Conservation (phyloP, 2,797 vertebrate species). For the Microctenopoma lineatum region DNA sequence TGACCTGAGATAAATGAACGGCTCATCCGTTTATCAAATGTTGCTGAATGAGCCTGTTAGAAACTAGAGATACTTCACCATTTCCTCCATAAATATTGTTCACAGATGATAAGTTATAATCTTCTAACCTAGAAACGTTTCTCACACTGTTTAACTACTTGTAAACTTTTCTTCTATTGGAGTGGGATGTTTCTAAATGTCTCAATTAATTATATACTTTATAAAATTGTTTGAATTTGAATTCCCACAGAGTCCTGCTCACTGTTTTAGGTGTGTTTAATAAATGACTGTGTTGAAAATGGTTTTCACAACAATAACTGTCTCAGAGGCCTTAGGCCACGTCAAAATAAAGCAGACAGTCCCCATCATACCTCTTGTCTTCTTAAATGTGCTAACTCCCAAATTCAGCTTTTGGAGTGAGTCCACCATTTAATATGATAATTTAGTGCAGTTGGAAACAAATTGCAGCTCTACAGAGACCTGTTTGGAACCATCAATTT, state of each 20-base stretch:
- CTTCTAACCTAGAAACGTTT: background rate
- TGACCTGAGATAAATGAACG: conserved; percentile 38
- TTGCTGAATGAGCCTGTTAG: background rate
- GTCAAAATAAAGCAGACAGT: conserved; percentile 29
- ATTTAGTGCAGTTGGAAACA: conserved; percentile 63
- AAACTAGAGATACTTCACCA: background rate
- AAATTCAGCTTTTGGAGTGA: conserved; percentile 45
- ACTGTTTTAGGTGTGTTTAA: conserved; percentile 12
- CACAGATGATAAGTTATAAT: background rate
- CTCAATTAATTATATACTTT: conserved; percentile 5
- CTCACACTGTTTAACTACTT: background rate
- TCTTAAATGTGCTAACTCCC: conserved; percentile 37
- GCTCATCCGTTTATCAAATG: background rate
- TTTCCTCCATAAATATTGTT: background rate
- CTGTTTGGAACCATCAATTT: conserved; percentile 57
- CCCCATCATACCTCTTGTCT: conserved; percentile 23
- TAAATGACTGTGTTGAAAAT: conserved; percentile 9
- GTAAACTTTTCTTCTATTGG: background rate
- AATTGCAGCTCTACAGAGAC: conserved; percentile 54
- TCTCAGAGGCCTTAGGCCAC: conserved; percentile 9
- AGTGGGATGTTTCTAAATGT: background rate
- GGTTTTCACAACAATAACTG: conserved; percentile 46
- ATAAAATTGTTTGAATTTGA: conserved; percentile 21
- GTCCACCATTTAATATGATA: conserved; percentile 52
- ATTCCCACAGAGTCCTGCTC: background rate